These are phyloP conservation scores for Eupithecia tripunctaria DNA, from an alignment of 2,888 invertebrate genomes.

Conservation along the genomic window DNA sequence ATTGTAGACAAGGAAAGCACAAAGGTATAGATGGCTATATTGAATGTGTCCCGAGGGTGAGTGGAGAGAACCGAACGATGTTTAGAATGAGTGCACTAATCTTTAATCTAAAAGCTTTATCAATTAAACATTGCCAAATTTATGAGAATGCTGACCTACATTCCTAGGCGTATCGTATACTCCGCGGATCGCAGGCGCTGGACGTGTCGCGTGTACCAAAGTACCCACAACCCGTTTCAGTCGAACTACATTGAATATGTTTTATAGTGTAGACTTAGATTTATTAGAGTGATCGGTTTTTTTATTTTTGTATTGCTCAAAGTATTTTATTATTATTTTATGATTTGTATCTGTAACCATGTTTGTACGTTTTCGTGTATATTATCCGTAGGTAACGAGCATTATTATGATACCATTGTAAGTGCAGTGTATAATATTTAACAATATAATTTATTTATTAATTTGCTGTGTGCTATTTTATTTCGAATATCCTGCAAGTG, in stretches of 20 bases:
- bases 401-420: slow-evolving; percentile 73
- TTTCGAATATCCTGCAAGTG: slow-evolving; percentile 35
- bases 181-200: slow-evolving; percentile 48
- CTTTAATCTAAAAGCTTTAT: slow-evolving; percentile 55
- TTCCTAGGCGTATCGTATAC: slow-evolving; percentile 66
- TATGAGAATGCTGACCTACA: slow-evolving; percentile 66
- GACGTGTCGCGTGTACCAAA: slow-evolving; percentile 49
- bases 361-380: slow-evolving; percentile 79
- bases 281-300: slow-evolving; percentile 76
- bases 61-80: slow-evolving; percentile 31
- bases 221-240: slow-evolving; percentile 40
- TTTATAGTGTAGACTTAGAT: slow-evolving; percentile 64
- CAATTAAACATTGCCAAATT: slow-evolving; percentile 70
- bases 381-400: slow-evolving; percentile 78
- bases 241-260: slow-evolving; percentile 43
- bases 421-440: slow-evolving; percentile 83
- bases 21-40: slow-evolving; percentile 45
- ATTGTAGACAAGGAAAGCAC: slow-evolving; percentile 32
- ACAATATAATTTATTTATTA: slow-evolving; percentile 84
- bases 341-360: slow-evolving; percentile 69
- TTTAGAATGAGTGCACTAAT: slow-evolving; percentile 45
- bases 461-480: slow-evolving; percentile 73
- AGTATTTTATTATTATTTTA: slow-evolving; percentile 74
- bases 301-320: slow-evolving; percentile 84
- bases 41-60: slow-evolving; percentile 44